Base-by-base conservation (phyloP, 2,113 vertebrate species). In the Corythornis cristatus region DNA sequence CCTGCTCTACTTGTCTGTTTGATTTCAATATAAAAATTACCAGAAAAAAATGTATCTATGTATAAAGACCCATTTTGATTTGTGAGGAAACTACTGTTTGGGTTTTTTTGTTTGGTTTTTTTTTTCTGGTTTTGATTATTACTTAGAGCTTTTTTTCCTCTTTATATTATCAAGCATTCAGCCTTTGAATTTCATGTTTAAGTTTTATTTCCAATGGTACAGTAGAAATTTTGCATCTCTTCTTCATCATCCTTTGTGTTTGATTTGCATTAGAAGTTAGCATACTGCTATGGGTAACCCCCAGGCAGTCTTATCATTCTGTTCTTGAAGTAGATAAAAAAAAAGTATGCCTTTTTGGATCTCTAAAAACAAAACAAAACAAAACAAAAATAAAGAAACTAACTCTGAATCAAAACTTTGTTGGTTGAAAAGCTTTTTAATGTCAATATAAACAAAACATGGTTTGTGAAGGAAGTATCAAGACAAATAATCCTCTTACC, bases 391-490 rank as follows among this genome's bases (percentile, higher is more conserved):
- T 96, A 97, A 93, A 78, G 26, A 94, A 97, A 93, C 64, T 76
- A 93, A 97, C 86, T 89, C 43, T 80, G 57, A 71, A 85, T 61
- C 78, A 93, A 95, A 86, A 14, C 17, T 40, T 29, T 28, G 92
- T 96, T 95, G 89, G 89, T 61, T 88, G 61, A 91, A 93, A 95
- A 96, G 83, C 53, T 95, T 91, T 86, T 92, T 86, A 96, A 96
- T 94, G 93, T 97, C 96, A 96, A 96, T 87, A 96, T 91, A 97
- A 97, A 97, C 97, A 97, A 95, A 97, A 92, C 4, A 29, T 76
- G 90, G 74, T 93, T 93, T 96, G 53, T 96, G 96, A 95, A 90
- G 89, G 91, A 90, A 97, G 62, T 89, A 92, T 31, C 79, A 77
- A 60, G 89, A 90, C 89, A 93, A 95, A 97, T 95, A 95, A 96